phyloP scores from a whole-genome alignment of 2,888 invertebrate species.

The Habroteleia sp. region DNA sequence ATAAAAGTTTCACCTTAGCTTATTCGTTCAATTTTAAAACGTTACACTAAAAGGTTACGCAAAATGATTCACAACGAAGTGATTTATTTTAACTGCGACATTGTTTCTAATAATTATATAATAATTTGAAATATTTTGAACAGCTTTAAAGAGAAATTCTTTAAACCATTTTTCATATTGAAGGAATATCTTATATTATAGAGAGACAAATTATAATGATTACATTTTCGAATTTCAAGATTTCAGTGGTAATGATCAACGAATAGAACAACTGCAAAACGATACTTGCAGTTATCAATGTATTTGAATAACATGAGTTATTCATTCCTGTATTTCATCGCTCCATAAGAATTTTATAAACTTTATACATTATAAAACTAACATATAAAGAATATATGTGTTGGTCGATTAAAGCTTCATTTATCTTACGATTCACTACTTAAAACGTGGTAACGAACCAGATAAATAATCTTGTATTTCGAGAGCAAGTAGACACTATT shows the following conservation, averaged over 20 bases:
- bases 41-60: constrained; percentile 4
- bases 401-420: constrained; percentile 18
- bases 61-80: constrained; percentile 1
- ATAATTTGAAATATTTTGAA: no score
- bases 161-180: no score
- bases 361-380: constrained; percentile 4
- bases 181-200: no score
- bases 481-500: constrained; percentile 24
- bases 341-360: background rate
- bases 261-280: no score
- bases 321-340: background rate
- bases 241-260: no score
- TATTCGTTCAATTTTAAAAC: background rate
- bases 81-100: constrained; percentile 1
- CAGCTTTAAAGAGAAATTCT: no score
- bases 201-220: no score
- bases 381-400: constrained; percentile 6
- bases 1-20: constrained; percentile 8
- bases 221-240: no score
- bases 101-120: background rate
- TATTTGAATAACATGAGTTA: no score
- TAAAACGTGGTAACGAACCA: constrained; percentile 20
- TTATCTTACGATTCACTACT: constrained; percentile 31
- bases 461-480: constrained; percentile 24
- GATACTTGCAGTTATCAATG: no score